phyloP scores from a whole-genome alignment of 2,888 invertebrate species.

The Notocelia uddmanniana region DNA sequence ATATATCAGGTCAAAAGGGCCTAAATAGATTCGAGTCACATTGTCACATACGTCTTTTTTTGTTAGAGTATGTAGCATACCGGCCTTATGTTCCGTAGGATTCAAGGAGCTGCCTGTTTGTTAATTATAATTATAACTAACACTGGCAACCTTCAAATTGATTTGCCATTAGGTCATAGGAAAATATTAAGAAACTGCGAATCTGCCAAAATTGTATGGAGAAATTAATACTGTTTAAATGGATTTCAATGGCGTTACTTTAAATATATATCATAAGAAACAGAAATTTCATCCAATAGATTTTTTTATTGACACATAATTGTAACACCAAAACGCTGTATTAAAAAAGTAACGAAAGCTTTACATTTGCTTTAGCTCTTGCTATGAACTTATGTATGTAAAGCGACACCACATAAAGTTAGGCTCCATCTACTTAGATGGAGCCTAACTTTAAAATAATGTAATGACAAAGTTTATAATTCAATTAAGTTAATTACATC shows the following conservation, averaged over 20 bases:
- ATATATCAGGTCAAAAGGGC: constrained; percentile 47
- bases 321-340: background rate
- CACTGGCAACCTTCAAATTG: constrained; percentile 38
- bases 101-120: constrained; percentile 41
- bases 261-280: background rate
- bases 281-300: background rate
- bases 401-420: background rate
- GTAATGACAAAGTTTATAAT: background rate
- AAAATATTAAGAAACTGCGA: constrained; percentile 5
- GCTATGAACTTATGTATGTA: background rate
- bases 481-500: background rate
- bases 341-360: background rate
- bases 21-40: constrained; percentile 5
- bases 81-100: constrained; percentile 45
- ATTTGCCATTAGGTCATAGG: constrained; percentile 25
- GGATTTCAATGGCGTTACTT: background rate
- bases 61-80: constrained; percentile 16
- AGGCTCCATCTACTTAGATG: background rate
- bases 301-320: background rate
- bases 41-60: constrained; percentile 19
- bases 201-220: constrained; percentile 5
- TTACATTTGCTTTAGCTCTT: background rate
- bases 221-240: background rate
- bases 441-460: too few species aligned
- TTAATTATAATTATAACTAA: constrained; percentile 39